Evolutionary conservation across 2,113 vertebrate genomes (phyloP).

Genomic region (Atractosteus spatula): DNA sequence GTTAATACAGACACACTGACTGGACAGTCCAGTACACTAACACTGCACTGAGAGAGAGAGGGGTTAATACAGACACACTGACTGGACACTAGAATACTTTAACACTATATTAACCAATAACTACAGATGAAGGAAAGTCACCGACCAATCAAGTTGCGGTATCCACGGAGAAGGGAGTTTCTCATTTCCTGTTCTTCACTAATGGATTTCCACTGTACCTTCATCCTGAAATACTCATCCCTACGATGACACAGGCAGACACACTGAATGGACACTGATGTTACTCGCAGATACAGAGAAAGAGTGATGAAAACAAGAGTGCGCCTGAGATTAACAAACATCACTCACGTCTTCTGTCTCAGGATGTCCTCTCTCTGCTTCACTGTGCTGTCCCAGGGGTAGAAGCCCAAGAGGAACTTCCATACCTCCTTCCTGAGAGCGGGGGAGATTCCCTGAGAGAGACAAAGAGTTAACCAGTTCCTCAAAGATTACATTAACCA

Average conservation of each 20-base stretch:
- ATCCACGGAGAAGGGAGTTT: slow-evolving; percentile 82
- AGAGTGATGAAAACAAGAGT: too few species aligned
- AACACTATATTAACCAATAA: not conserved
- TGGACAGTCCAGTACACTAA: too few species aligned
- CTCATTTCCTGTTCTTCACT: slow-evolving; percentile 86
- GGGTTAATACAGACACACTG: not conserved
- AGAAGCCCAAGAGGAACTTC: slow-evolving; percentile 86
- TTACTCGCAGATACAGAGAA: too few species aligned
- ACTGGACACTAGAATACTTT: too few species aligned
- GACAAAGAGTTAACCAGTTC: not conserved
- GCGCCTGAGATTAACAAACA: not conserved
- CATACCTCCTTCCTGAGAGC: slow-evolving; percentile 76
- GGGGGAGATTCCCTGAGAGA: slow-evolving; percentile 69
- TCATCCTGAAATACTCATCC: slow-evolving; percentile 90
- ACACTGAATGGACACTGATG: too few species aligned
- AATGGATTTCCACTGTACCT: slow-evolving; percentile 90
- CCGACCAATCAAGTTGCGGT: slow-evolving; percentile 83
- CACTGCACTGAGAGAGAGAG: slow-evolving; percentile 45
- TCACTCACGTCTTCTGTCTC: slow-evolving; percentile 74
- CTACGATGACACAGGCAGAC: slow-evolving; percentile 45
- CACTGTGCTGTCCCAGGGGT: slow-evolving; percentile 76
- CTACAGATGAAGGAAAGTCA: slow-evolving; percentile 1
- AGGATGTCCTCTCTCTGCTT: slow-evolving; percentile 76
- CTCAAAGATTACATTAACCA: too few species aligned
- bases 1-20: not conserved